These are phyloP conservation scores for Rana temporaria DNA, from an alignment of 2,113 vertebrate species.

Conservation along the genomic window DNA sequence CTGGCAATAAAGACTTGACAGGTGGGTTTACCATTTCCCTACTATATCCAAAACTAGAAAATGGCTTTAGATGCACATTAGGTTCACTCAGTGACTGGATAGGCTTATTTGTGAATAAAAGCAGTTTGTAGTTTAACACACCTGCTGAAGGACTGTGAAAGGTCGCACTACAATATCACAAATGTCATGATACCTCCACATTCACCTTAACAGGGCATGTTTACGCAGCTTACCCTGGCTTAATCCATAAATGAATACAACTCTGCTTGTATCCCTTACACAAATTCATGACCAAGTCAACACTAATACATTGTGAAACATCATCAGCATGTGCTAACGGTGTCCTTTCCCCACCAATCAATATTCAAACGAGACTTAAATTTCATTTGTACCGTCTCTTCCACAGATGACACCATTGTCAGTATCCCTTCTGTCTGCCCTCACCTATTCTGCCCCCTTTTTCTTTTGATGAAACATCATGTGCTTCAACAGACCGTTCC, in stretches of 20 bases:
- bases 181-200: slow-evolving; percentile 15
- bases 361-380: slow-evolving; percentile 25
- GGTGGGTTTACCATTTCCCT: neutral
- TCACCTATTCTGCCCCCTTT: neutral
- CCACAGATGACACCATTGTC: neutral
- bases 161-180: neutral
- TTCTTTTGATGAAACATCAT: slow-evolving; percentile 45
- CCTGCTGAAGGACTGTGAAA: neutral
- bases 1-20: neutral
- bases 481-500: neutral
- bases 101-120: neutral
- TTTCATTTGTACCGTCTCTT: slow-evolving; percentile 43
- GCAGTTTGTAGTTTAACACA: too few species aligned
- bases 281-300: slow-evolving; percentile 18
- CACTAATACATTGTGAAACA: neutral
- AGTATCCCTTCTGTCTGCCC: slow-evolving; percentile 1
- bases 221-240: neutral
- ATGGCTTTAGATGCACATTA: too few species aligned
- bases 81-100: neutral
- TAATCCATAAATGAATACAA: slow-evolving; percentile 36
- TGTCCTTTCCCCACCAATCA: neutral
- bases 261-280: slow-evolving; percentile 18
- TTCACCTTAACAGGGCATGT: neutral
- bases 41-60: too few species aligned
- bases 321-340: neutral